Percentiles rank a stretch among this genome's conserved stretches.
These are phyloP conservation scores for Tenodera sinensis DNA, from an alignment of 2,888 invertebrate species.

Conservation along the genomic window DNA sequence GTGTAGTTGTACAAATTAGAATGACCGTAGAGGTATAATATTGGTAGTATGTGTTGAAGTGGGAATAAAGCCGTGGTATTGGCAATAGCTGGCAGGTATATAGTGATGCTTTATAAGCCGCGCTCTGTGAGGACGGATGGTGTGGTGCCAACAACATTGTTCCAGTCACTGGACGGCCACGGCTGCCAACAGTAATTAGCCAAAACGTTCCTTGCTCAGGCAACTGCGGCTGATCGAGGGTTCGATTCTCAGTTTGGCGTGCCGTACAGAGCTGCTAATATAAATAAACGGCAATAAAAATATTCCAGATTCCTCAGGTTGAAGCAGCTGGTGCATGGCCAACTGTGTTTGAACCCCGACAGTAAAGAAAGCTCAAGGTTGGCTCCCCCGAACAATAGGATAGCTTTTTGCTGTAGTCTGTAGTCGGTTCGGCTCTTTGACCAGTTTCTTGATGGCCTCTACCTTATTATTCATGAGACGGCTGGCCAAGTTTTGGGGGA, in stretches of 20 bases:
- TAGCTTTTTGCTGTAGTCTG: too few relatives aligned
- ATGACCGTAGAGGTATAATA: too few relatives aligned
- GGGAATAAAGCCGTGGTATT: too few relatives aligned
- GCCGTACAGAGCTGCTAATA: not conserved
- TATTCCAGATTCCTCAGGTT: not conserved
- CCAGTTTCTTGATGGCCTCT: not conserved
- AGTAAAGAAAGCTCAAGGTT: not conserved
- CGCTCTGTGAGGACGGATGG: too few relatives aligned
- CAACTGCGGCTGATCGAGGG: not conserved
- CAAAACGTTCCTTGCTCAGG: not conserved
- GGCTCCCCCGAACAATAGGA: not conserved
- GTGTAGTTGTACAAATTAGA: too few relatives aligned
- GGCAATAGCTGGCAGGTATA: too few relatives aligned
- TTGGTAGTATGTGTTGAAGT: too few relatives aligned
- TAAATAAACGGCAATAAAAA: not conserved
- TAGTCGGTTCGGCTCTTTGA: not conserved
- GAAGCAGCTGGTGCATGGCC: not conserved
- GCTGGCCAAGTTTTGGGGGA: too few relatives aligned
- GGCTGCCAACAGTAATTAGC: not conserved
- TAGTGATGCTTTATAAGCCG: too few relatives aligned
- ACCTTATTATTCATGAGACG: not conserved
- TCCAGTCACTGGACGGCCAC: not conserved
- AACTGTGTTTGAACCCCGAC: not conserved
- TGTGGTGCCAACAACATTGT: not conserved
- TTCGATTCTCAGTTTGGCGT: not conserved